Evolutionary conservation across 2,888 invertebrate species (phyloP), one percentile per base, ranked within the genome.

Genomic region (Nemotelus nigrinus): DNA sequence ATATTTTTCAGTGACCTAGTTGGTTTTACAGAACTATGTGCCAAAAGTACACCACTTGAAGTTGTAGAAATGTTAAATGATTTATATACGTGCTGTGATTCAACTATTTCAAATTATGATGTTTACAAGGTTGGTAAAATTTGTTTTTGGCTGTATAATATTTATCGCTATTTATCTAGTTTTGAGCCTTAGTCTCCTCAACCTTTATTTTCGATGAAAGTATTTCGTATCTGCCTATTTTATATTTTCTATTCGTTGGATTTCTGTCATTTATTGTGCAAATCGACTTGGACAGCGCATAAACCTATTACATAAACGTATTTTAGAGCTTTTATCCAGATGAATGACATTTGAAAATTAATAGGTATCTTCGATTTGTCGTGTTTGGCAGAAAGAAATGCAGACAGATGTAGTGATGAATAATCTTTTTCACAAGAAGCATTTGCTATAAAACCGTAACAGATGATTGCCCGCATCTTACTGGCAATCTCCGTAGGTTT

Each of bases 21-120:
- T 1, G 95, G 94, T 1, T 95, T 95, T 83, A 95, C 95, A 0
- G 91, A 92, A 80, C 87, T 95, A 43, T 94, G 94, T 2, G 94
- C 94, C 0, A 90, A 90, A 45, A 93, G 93, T 83, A 94, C 94
- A 0, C 95, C 95, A 0, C 89, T 95, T 41, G 89, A 95, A 93
- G 93, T 96, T 2, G 95, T 96, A 64, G 93, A 94, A 84, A 90
- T 96, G 81, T 88, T 96, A 64, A 96, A 96, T 85, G 95, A 96
- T 83, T 88, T 96, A 71, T 96, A 96, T 87, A 96, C 96, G 0
- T 92, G 93, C 82, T 96, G 95, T 83, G 96, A 96, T 84, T 93
- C 94, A 0, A 94, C 96, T 79, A 95, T 96, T 83, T 94, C 94
- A 0, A 92, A 92, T 85, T 96, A 94, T 85, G 94, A 95, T 83